These are phyloP conservation scores for Heliangelus exortis DNA, from an alignment of 2,797 vertebrate genomes.

Conservation along the genomic window DNA sequence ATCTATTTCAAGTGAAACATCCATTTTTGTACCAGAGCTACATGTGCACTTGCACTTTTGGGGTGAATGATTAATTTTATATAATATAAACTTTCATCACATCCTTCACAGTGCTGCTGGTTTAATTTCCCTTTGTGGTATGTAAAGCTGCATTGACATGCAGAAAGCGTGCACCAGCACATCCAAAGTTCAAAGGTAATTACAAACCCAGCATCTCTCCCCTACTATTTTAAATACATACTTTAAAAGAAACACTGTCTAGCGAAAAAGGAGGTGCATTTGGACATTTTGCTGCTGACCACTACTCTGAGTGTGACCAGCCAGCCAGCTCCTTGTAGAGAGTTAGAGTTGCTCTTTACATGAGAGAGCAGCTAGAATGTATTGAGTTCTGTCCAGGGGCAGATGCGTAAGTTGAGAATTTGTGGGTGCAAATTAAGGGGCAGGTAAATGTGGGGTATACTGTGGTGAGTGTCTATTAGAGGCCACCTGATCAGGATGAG, in stretches of 20 bases:
- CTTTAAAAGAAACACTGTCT: neutral
- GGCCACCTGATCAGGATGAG: too few relatives aligned
- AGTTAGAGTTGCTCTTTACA: too few relatives aligned
- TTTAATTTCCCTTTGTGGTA: neutral
- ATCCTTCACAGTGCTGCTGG: neutral
- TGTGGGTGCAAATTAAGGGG: too few relatives aligned
- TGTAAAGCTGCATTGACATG: neutral
- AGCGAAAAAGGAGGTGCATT: neutral
- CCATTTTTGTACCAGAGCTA: neutral
- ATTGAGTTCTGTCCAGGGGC: too few relatives aligned
- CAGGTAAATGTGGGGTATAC: too few relatives aligned
- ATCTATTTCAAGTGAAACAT: neutral
- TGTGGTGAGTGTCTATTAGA: too few relatives aligned
- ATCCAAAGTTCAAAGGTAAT: neutral
- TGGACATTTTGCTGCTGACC: too few relatives aligned
- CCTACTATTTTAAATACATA: neutral
- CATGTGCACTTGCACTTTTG: neutral
- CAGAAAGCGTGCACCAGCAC: neutral
- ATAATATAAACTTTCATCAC: neutral
- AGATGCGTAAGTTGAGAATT: too few relatives aligned
- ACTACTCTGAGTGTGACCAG: too few relatives aligned
- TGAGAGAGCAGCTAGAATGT: too few relatives aligned
- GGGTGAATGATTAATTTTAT: neutral
- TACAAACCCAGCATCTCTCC: neutral
- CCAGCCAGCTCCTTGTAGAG: too few relatives aligned